Evolutionary conservation across 1,140 invertebrate genomes (phyloP).

Genomic region (Pogonognathellus flavescens): DNA sequence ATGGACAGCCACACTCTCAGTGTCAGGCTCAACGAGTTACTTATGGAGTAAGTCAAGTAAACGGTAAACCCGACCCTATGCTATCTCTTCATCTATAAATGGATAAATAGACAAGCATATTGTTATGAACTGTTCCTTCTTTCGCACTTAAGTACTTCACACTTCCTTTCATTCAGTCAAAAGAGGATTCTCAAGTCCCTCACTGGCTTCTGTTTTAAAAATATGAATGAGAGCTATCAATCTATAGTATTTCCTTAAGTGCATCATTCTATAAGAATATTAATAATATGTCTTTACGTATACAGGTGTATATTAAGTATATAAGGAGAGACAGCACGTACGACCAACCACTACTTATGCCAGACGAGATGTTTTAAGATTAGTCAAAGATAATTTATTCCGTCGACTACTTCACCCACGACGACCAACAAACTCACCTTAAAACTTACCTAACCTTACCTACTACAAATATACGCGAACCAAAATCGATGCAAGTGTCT

Average conservation of each 20-base stretch:
- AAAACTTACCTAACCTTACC: slow-evolving; percentile 36
- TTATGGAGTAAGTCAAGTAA: slow-evolving; percentile 22
- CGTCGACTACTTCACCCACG: not conserved
- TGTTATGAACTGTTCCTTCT: not conserved
- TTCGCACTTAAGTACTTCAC: slow-evolving; percentile 11
- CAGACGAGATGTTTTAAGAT: slow-evolving; percentile 44
- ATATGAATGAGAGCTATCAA: slow-evolving; percentile 9
- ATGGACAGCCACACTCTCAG: not conserved
- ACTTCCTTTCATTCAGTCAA: slow-evolving; percentile 23
- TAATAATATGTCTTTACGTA: no score
- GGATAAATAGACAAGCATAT: slow-evolving; percentile 13
- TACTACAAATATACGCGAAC: not conserved
- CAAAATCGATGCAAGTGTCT: no score
- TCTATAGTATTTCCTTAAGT: not conserved
- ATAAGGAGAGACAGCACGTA: no score
- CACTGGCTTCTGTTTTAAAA: slow-evolving; percentile 21
- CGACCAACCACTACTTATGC: no score
- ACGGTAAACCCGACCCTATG: not conserved
- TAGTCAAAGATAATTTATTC: slow-evolving; percentile 32
- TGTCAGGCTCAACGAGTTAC: slow-evolving; percentile 5
- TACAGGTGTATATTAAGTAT: no score
- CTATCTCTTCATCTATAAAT: not conserved
- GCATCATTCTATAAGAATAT: no score
- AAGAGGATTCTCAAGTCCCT: not conserved
- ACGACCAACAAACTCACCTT: no score